Base-by-base conservation (phyloP, 2,113 vertebrate species). In the Todiramphus saurophagus region DNA sequence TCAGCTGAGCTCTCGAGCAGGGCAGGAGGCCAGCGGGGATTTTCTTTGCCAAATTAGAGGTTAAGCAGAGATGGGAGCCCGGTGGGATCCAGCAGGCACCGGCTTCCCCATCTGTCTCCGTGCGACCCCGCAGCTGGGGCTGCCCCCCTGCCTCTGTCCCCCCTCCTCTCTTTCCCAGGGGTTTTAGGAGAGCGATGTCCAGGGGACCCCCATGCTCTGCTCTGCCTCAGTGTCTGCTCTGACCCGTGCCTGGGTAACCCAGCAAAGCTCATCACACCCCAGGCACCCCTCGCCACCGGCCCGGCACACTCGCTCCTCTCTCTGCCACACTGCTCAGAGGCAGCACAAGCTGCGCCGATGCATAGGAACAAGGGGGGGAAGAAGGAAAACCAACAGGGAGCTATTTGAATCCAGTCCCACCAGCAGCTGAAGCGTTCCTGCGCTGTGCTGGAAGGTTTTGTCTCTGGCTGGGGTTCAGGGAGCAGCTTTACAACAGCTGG, bases 401-500 rank as follows among this genome's bases (percentile, higher is more conserved):
- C 92, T 77, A 77, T 33, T 97, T 95, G 94, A 97, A 96, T 95
- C 77, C 83, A n/a, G 86, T 94, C 94, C 96, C 95, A 97, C 92
- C 95, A 92, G 95, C 96, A 97, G 96, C 96, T 90, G 79, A 96
- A 96, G 50, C 11, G 68, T 95, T 96, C 85, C 92, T 96, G 94
- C 20, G 30, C 94, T 90, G 82, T 5, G 15, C 95, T 96, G 84
- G 95, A 96, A 96, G 91, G 95, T 95, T 88, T 95, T 84, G 94
- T 73, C 93, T 94, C 96, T 97, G 96, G 96, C 96, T 66, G 83
- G 76, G 76, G 56, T 92, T 96, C 97, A 97, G 94, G 84, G 93
- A 96, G 87, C 94, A 92, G 90, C 94, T 94, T 93, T 94, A 66
- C 83, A 96, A 94, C 95, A 96, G 96, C 96, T 97, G 96, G 96